Evolutionary conservation across 2,113 vertebrate species (phyloP).

Genomic region (Puntigrus tetrazona): DNA sequence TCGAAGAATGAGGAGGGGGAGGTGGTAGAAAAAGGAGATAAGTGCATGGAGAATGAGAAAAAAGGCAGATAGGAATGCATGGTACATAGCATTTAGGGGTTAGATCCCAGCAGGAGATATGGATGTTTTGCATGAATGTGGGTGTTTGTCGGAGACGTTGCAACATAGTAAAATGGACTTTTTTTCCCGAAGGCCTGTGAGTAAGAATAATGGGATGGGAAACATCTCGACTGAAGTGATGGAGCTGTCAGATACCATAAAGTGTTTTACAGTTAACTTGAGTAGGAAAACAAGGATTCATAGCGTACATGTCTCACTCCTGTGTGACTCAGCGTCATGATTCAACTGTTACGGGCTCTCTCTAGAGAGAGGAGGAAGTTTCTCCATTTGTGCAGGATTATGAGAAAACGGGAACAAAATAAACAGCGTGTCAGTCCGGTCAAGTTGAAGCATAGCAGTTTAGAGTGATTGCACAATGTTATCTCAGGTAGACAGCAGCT

Average conservation of each 20-base stretch:
- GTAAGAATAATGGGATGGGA: conserved; percentile 40
- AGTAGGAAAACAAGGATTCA: conserved; percentile 39
- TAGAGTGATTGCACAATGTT: conserved; percentile 41
- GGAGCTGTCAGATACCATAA: conserved; percentile 42
- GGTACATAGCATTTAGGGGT: conserved; percentile 43
- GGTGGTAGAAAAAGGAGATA: conserved; percentile 6
- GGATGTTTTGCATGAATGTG: conserved; percentile 39
- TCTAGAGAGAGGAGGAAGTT: conserved; percentile 45
- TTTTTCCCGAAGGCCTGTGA: conserved; percentile 27
- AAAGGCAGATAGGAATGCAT: conserved; percentile 45
- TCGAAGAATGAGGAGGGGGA: conserved; percentile 20
- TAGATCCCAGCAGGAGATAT: conserved; percentile 49
- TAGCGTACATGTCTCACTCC: conserved; percentile 19
- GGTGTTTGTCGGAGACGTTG: conserved; percentile 29
- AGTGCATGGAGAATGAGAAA: neutral
- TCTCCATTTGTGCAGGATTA: conserved; percentile 36
- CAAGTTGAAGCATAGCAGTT: conserved; percentile 24
- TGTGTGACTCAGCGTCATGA: conserved; percentile 49
- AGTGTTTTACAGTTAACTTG: conserved; percentile 49
- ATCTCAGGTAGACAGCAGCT: conserved; percentile 35
- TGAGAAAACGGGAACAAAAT: conserved; percentile 37
- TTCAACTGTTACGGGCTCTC: conserved; percentile 29
- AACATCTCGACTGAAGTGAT: conserved; percentile 41
- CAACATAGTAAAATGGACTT: conserved; percentile 26
- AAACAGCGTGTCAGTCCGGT: conserved; percentile 46